These are phyloP conservation scores for Lophura nycthemera DNA, from an alignment of 2,113 vertebrate genomes.

Conservation along the genomic window DNA sequence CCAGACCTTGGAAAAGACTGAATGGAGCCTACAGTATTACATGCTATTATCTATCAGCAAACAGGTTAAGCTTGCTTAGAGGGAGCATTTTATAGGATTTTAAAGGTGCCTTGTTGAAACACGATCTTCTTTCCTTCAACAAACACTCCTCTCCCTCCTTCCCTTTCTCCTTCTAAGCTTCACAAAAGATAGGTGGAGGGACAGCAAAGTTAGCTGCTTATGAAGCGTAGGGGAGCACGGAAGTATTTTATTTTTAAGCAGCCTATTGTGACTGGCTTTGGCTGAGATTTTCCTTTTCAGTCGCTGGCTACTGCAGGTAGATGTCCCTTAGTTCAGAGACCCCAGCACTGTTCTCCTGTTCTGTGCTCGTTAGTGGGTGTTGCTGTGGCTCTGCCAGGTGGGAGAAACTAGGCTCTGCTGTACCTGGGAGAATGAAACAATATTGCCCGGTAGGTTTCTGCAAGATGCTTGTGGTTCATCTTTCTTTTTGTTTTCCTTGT, in stretches of 20 bases:
- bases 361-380: neutral
- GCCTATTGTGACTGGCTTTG: neutral
- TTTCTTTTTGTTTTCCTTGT: neutral
- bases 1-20: slow-evolving; percentile 52
- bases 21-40: slow-evolving; percentile 56
- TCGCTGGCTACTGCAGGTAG: neutral
- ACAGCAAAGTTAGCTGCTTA: neutral
- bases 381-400: neutral
- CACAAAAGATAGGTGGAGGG: neutral
- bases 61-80: slow-evolving; percentile 74
- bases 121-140: slow-evolving; percentile 62
- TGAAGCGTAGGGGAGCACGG: neutral
- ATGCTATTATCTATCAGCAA: slow-evolving; percentile 67
- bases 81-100: slow-evolving; percentile 70
- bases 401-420: neutral
- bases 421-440: neutral
- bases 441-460: neutral
- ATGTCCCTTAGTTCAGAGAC: neutral
- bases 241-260: neutral
- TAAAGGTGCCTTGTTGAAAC: slow-evolving; percentile 75
- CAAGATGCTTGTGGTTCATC: neutral
- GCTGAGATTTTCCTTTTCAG: neutral
- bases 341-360: fast-evolving
- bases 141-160: neutral
- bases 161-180: slow-evolving; percentile 22